These are phyloP conservation scores for Heliconius melpomene DNA, from an alignment of 1,140 invertebrate species.

Conservation along the genomic window DNA sequence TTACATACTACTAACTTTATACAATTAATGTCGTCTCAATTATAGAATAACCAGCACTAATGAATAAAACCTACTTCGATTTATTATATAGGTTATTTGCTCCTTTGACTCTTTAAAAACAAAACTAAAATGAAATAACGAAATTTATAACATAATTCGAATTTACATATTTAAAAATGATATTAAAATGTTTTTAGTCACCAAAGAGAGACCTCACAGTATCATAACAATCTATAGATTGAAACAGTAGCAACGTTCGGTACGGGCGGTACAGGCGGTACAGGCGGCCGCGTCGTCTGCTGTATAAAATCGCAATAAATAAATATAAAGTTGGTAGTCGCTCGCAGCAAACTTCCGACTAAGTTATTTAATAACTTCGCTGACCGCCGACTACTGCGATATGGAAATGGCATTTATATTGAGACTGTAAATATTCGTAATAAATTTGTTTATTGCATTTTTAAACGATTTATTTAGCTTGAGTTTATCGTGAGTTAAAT, in stretches of 20 bases:
- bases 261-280: neutral
- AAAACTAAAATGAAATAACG: neutral
- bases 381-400: constrained; percentile 11
- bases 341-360: constrained; percentile 27
- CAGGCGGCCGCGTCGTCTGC: constrained; percentile 7
- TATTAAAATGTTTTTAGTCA: too few relatives aligned
- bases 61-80: neutral
- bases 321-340: constrained; percentile 44
- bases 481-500: too few relatives aligned
- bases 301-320: constrained; percentile 57
- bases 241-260: neutral
- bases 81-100: neutral
- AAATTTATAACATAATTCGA: neutral
- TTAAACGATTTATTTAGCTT: neutral
- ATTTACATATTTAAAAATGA: neutral
- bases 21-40: too few relatives aligned
- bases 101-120: neutral
- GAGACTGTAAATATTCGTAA: neutral
- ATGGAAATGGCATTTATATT: constrained; percentile 21
- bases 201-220: neutral
- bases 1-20: too few relatives aligned
- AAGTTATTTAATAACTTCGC: constrained; percentile 41
- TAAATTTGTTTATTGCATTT: constrained; percentile 4
- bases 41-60: neutral
- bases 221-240: neutral